phyloP scores from a whole-genome alignment of 1,140 invertebrate genomes.

The Pantala flavescens region DNA sequence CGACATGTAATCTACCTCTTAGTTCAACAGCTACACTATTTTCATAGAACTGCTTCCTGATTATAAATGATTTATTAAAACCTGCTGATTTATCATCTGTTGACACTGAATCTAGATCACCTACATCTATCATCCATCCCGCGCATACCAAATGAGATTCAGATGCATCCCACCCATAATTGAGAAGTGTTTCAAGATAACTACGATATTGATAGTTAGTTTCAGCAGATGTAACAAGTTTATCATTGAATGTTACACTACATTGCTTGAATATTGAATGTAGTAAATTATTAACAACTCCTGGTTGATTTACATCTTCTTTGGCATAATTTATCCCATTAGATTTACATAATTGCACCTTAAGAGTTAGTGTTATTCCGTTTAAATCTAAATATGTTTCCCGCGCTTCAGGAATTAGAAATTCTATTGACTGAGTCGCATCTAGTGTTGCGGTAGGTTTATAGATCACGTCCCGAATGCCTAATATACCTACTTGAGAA shows the following conservation, averaged over 20 bases:
- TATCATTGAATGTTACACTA: background rate
- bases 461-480: no score
- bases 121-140: background rate
- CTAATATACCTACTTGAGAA: no score
- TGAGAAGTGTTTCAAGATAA: background rate
- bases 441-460: no score
- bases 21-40: background rate
- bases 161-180: background rate
- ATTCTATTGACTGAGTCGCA: no score
- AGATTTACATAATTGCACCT: no score
- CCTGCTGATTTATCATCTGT: background rate
- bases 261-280: background rate
- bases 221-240: background rate
- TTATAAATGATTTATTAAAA: background rate
- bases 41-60: background rate
- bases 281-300: background rate
- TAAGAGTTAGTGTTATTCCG: no score
- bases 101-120: background rate
- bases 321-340: background rate
- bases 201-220: background rate
- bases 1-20: background rate
- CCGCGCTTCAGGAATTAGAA: no score
- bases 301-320: background rate
- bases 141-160: background rate
- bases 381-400: no score